Conservation (phyloP, 2,113 vertebrate species). For the Terrapene triunguis region DNA sequence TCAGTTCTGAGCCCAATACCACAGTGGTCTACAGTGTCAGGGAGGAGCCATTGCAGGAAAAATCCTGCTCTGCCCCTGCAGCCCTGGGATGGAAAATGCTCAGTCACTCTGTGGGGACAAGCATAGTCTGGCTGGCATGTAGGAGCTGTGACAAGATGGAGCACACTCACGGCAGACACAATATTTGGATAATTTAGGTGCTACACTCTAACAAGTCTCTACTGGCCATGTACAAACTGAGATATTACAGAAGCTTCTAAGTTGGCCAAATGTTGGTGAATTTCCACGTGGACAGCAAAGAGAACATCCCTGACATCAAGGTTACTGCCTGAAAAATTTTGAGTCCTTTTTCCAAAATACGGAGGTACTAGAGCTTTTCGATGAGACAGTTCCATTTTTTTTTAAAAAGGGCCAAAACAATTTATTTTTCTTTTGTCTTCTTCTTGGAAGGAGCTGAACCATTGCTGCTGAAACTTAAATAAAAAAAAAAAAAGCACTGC, state of each 20-base stretch:
- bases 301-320: not conserved
- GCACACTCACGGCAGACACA: not conserved
- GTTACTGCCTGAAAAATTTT: not conserved
- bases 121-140: accelerated
- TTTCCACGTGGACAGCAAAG: not conserved
- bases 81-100: accelerated
- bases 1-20: accelerated
- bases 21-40: not conserved
- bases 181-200: not conserved
- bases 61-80: accelerated
- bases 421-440: not conserved
- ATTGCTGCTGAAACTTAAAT: not conserved
- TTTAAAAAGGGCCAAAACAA: not conserved
- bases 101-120: accelerated
- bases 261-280: not conserved
- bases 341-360: not conserved
- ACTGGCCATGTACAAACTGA: not conserved
- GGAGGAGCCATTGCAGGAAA: accelerated
- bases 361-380: too few species aligned
- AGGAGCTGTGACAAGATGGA: not conserved
- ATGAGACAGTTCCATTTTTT: not conserved
- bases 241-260: not conserved
- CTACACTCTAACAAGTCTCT: accelerated
- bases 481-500: not conserved
- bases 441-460: not conserved